Conservation (phyloP, 2,113 vertebrate species). For the Epinephelus lanceolatus region DNA sequence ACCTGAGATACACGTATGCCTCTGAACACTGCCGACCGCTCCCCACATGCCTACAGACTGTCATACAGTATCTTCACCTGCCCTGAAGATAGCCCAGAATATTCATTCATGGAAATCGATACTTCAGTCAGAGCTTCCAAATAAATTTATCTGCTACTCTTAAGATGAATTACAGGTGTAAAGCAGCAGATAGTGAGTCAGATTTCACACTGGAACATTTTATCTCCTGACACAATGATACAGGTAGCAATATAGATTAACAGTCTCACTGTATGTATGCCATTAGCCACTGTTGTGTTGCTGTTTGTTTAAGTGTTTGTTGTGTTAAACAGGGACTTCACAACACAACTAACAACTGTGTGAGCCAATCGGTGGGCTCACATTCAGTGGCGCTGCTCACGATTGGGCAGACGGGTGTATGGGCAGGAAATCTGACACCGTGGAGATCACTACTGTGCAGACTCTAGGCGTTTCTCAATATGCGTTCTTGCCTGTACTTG, state of each 20-base stretch:
- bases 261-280: neutral
- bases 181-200: constrained; percentile 11
- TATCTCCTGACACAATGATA: neutral
- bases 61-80: constrained; percentile 10
- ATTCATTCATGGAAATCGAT: constrained; percentile 31
- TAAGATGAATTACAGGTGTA: constrained; percentile 2
- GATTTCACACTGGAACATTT: constrained; percentile 9
- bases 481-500: too few relatives aligned
- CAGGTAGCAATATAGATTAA: neutral
- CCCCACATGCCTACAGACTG: constrained; percentile 51
- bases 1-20: constrained; percentile 58
- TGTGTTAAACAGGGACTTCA: too few relatives aligned
- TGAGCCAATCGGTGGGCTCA: too few relatives aligned
- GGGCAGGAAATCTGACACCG: too few relatives aligned
- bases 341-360: too few relatives aligned
- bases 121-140: neutral
- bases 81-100: constrained; percentile 16
- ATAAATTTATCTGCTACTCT: constrained; percentile 10
- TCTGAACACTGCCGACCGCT: constrained; percentile 40
- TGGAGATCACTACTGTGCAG: too few relatives aligned
- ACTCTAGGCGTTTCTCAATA: too few relatives aligned
- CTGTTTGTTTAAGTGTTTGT: too few relatives aligned
- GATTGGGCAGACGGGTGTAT: too few relatives aligned
- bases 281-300: neutral
- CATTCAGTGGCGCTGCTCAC: too few relatives aligned